phyloP scores from a whole-genome alignment of 2,888 invertebrate genomes.

The Branchellion lobata region DNA sequence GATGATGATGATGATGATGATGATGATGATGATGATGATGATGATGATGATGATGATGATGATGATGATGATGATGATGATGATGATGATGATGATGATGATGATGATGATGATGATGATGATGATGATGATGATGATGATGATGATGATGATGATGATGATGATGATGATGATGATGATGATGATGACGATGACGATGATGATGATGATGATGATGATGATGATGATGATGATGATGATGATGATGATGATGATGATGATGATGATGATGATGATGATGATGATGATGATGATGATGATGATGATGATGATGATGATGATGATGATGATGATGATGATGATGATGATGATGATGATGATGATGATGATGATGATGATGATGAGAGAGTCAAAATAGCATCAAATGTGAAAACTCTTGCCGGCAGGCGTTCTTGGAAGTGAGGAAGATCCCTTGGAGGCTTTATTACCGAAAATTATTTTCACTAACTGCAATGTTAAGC shows the following conservation, averaged over 20 bases:
- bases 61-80: constrained; percentile 16
- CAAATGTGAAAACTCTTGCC: too few species aligned
- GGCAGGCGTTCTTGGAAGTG: too few species aligned
- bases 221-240: constrained; percentile 38
- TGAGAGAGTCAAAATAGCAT: too few species aligned
- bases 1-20: too few species aligned
- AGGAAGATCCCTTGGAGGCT: too few species aligned
- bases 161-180: not conserved
- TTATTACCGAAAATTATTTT: too few species aligned
- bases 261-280: constrained; percentile 41
- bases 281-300: too few species aligned
- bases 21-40: too few species aligned
- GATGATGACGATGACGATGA: not conserved
- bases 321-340: constrained; percentile 2
- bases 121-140: constrained; percentile 32
- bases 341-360: not conserved
- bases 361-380: constrained; percentile 8
- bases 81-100: constrained; percentile 43
- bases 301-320: constrained; percentile 8
- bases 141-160: constrained; percentile 4
- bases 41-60: too few species aligned
- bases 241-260: constrained; percentile 43
- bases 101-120: constrained; percentile 43
- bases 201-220: constrained; percentile 1
- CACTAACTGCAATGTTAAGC: too few species aligned